Conservation (phyloP, 1,140 invertebrate genomes). For the Anoplolepis gracilipes region DNA sequence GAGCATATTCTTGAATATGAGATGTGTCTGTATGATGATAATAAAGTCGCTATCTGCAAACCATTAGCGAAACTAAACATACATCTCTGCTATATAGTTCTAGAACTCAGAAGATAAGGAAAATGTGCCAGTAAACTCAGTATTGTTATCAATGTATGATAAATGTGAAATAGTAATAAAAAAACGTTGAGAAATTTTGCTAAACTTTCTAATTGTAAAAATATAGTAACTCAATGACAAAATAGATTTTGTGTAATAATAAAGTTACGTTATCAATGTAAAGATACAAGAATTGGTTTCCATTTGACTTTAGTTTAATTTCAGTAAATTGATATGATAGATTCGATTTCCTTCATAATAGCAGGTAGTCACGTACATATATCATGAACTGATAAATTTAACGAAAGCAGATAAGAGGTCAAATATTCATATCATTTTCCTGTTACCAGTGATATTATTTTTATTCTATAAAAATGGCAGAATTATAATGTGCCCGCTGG, state of each 20-base stretch:
- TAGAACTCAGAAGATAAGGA: background rate
- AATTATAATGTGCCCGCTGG: background rate
- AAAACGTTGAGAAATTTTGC: background rate
- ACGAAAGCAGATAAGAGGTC: background rate
- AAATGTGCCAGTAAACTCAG: background rate
- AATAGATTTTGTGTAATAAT: background rate
- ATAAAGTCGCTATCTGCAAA: conserved; percentile 2
- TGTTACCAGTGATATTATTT: background rate
- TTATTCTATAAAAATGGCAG: conserved; percentile 3
- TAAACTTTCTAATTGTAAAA: too few species aligned
- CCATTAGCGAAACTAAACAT: background rate
- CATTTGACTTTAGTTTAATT: background rate
- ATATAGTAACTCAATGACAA: background rate
- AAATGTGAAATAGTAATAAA: background rate
- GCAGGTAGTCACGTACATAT: background rate
- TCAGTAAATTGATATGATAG: background rate
- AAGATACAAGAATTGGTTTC: background rate
- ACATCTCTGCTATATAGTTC: background rate
- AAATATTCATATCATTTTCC: conserved; percentile 6
- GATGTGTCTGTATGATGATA: background rate
- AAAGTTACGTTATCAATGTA: background rate
- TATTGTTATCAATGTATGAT: background rate
- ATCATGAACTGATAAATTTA: conserved; percentile 21
- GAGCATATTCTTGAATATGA: background rate
- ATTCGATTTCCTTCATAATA: background rate